Evolutionary conservation across 2,113 vertebrate species (phyloP), one percentile per base, ranked within the genome.

Genomic region (Gymnarchus niloticus): DNA sequence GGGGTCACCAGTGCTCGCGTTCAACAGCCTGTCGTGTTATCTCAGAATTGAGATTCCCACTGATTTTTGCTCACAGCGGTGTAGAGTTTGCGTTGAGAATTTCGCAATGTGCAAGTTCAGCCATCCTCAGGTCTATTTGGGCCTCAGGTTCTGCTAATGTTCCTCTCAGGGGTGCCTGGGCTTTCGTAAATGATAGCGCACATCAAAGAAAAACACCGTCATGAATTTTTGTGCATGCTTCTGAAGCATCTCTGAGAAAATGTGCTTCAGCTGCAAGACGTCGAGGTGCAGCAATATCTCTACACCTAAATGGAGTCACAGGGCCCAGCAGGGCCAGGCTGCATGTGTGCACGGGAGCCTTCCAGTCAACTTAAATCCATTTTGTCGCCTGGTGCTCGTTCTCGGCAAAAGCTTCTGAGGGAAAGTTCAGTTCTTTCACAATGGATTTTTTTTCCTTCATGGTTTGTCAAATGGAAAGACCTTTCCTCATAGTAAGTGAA

Each of bases 51-150:
- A 88, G 87, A 88, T 86, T 84, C 85, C 83, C 87, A 89, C 57
- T 87, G 87, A 89, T 91, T 88, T 88, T 90, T 87, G 89, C 90
- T 89, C 83, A 84, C 85, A 81, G 87, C 85, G 85, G 81, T 84
- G 44, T 78, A n/a, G 83, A 83, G 37, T 59, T 33, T 65, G 17
- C 28, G 85, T 65, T 87, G 88, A 87, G 85, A 54, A 56, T 28
- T 83, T 49, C 44, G 85, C 83, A 86, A 17, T n/a, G 73, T 80
- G 65, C 83, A 78, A 84, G 57, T 86, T 81, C 85, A 86, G 87
- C 57, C 28, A 33, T 73, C 46, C 86, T 61, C 28, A 76, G 82
- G 81, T 65, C 28, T 44, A 28, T 48, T 52, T 76, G 28, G 25
- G n/a, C 83, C n/a, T 85, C 44, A 6, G 51, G 37, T 57, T 76